Base-by-base conservation (phyloP, 2,113 vertebrate genomes). In the Lichenostomus cassidix region DNA sequence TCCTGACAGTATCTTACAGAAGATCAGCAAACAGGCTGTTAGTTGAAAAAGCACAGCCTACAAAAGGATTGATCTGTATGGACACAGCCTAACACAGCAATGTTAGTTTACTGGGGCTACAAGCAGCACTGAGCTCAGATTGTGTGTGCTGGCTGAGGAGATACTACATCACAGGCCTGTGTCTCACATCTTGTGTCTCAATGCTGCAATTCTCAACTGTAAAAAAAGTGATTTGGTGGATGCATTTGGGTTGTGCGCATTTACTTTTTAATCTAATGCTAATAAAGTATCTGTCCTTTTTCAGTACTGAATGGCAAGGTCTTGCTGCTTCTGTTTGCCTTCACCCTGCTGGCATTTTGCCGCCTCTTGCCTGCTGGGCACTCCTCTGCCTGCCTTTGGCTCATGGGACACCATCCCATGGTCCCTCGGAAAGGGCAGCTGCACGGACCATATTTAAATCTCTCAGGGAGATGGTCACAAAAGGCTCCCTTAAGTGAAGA, bases 111-210 rank as follows among this genome's bases (percentile, higher is more conserved):
- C 83, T 33, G 63, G 29, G 46, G 50, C 58, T 42, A 25, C 33
- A 39, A 29, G 59, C 55, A 58, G 58, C 33, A 4, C 7, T 9
- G 59, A 37, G n/a, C 53, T 87, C 47, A 41, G 58, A 18, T 20
- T 20, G 60, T 11, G 13, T 7, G 42, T 16, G 47, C 69, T 21
- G 2, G 7, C 16, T 28, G 50, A 76, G 33, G 22, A 18, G 50
- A 31, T 10, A 59, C 11, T 49, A n/a, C 19, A 5, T 55, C 39
- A n/a, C 20, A 81, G 64, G 28, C 21, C 15, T 37, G 39, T 39
- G 39, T 39, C 39, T 39, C 39, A 7, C 4, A 11, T 15, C 9
- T 24, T 0, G 0, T 23, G 21, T 44, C 47, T 75, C 1, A 0
- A 16, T 15, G 23, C 52, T 50, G 18, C 41, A 44, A 41, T 74